Base-by-base conservation (phyloP, 2,888 invertebrate species). In the Melangyna quadrimaculata region DNA sequence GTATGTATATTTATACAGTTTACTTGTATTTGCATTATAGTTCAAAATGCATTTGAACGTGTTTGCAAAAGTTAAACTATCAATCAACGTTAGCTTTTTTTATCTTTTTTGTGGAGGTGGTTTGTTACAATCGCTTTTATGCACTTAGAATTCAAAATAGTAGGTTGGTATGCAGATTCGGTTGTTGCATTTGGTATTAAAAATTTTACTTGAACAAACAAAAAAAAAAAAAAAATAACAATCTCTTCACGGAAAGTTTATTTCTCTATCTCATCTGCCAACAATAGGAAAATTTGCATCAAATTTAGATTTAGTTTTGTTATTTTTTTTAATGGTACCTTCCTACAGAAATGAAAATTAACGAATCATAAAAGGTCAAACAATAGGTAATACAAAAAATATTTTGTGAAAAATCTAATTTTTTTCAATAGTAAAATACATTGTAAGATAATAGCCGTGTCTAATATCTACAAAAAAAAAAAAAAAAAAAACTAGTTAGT, bases 311-410 rank as follows among this genome's bases (percentile, higher is more conserved):
- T 69, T 48, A 8, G 67, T 43, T 67, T 29, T 72, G 59, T 57
- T 67, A 35, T 43, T 37, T 65, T 32, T 72, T 59, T n/a, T n/a
- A n/a, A n/a, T 59, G 77, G 43, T 72, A 59, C n/a, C n/a, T n/a
- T n/a, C n/a, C n/a, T n/a, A n/a, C 51, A 67, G 67, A 59, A 43
- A 82, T 72, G 67, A 35, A 67, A 72, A 51, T 43, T 37, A 82
- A 70, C 63, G 65, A 74, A 78, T 63, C 61, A 53, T 65, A 74
- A 67, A 84, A 84, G 79, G 79, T 84, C 83, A 84, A 71, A 51
- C 3, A 27, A 51, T 35, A 35, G 59, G 35, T 59, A 22, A 8
- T 17, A n/a, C n/a, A n/a, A n/a, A n/a, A 59, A 59, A 59, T 35
- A 14, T 35, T 59, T 35, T 14, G 10, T 12, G 2, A 10, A 17